phyloP scores from a whole-genome alignment of 2,888 invertebrate species.

The Limenitis camilla region DNA sequence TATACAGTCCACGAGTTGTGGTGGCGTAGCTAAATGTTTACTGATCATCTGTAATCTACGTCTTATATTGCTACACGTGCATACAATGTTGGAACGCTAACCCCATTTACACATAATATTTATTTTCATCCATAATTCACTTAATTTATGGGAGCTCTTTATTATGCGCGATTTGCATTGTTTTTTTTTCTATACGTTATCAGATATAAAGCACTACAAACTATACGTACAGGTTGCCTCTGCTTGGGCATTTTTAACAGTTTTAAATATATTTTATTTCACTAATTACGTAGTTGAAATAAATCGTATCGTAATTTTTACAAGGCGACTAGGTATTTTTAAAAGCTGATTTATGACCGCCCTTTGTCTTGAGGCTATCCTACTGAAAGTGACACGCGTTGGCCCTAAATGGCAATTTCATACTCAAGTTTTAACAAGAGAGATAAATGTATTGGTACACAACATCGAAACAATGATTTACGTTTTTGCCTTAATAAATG shows the following conservation, averaged over 20 bases:
- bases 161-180: slow-evolving; percentile 8
- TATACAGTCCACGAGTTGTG: slow-evolving; percentile 56
- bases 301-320: too few relatives aligned
- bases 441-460: too few relatives aligned
- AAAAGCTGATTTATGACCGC: too few relatives aligned
- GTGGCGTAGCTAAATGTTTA: slow-evolving; percentile 43
- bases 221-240: not conserved
- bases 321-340: too few relatives aligned
- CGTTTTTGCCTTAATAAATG: not conserved
- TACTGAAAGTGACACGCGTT: too few relatives aligned
- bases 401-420: too few relatives aligned
- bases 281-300: too few relatives aligned
- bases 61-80: slow-evolving; percentile 36
- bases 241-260: not conserved
- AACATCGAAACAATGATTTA: not conserved
- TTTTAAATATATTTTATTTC: not conserved
- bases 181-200: slow-evolving; percentile 11
- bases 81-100: slow-evolving; percentile 19
- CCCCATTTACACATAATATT: slow-evolving; percentile 15
- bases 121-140: slow-evolving; percentile 16
- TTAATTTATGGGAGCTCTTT: slow-evolving; percentile 14
- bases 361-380: too few relatives aligned
- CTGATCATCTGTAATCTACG: slow-evolving; percentile 36
- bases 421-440: too few relatives aligned
- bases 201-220: slow-evolving; percentile 1